Evolutionary conservation across 2,888 invertebrate genomes (phyloP), one percentile per base, ranked within the genome.

Genomic region (Resseliella maxima): DNA sequence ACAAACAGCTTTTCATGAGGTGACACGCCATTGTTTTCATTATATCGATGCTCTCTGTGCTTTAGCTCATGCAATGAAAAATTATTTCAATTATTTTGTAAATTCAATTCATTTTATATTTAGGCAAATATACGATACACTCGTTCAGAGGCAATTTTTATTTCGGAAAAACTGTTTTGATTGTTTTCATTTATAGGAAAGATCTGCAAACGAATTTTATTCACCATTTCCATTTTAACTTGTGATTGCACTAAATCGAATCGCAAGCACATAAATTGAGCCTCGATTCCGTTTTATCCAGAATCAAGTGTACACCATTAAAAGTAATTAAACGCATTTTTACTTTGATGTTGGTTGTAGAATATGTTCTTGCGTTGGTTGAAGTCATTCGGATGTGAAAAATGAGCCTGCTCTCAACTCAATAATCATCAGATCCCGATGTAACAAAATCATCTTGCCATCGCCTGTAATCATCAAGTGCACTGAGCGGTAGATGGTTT

Each of bases 301-400:
- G 0, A 72, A 72, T 31, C 31, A 72, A 72, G 31, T 27, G 72
- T 35, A 59, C n/a, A 24, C 59, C 27, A 59, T 72, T 72, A 12
- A 72, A 72, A 72, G 72, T 72, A 27, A 72, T 72, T 31, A 31
- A 72, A 72, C 31, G 31, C n/a, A n/a, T n/a, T 72, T 59, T 72
- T 15, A 27, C 31, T 72, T 31, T 72, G 72, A 27, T 72, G 31
- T 72, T 31, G n/a, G 3, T 10, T 72, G 72, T 59, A 3, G 59
- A 59, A 24, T 24, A 1, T 24, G 5, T 3, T 24, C 12, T 50
- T 50, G n/a, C n/a, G 50, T 10, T 41, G 18, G 5, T 50, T 21
- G 12, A 59, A 24, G 72, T 72, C 72, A 35, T n/a, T 21, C 72
- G 31, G n/a, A 72, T n/a, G 31, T 35, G 72, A 27, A 72, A 72